Conservation (phyloP, 2,797 vertebrate genomes). For the Xenops minutus region DNA sequence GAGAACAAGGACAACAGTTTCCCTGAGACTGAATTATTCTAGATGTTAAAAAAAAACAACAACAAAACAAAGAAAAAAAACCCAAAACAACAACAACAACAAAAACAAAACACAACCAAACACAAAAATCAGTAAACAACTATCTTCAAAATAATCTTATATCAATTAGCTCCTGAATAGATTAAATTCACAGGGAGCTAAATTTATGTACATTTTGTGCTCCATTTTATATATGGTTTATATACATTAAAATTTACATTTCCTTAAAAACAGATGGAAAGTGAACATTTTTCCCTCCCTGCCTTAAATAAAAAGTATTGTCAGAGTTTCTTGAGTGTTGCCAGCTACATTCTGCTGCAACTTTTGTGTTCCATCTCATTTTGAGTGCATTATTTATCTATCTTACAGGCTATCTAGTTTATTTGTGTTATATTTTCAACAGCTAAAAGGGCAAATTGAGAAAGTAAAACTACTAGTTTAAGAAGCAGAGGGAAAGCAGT, state of each 20-base stretch:
- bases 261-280: not conserved
- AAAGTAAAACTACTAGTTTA: conserved; percentile 33
- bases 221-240: not conserved
- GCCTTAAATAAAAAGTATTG: not conserved
- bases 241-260: not conserved
- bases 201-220: not conserved
- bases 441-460: not conserved
- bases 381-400: not conserved
- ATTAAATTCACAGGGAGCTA: not conserved
- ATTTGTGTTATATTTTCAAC: not conserved
- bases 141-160: not conserved
- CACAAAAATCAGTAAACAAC: not conserved
- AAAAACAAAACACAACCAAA: not conserved
- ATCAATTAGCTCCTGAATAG: not conserved
- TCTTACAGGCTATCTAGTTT: not conserved
- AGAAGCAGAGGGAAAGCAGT: conserved; percentile 24
- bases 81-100: too few species aligned
- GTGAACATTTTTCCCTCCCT: not conserved
- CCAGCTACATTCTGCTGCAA: not conserved
- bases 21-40: not conserved
- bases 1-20: not conserved
- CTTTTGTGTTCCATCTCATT: not conserved
- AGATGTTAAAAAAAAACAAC: not conserved
- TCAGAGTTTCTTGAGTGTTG: not conserved
- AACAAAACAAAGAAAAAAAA: too few species aligned